phyloP scores from a whole-genome alignment of 2,113 vertebrate species.

The Strix aluco region DNA sequence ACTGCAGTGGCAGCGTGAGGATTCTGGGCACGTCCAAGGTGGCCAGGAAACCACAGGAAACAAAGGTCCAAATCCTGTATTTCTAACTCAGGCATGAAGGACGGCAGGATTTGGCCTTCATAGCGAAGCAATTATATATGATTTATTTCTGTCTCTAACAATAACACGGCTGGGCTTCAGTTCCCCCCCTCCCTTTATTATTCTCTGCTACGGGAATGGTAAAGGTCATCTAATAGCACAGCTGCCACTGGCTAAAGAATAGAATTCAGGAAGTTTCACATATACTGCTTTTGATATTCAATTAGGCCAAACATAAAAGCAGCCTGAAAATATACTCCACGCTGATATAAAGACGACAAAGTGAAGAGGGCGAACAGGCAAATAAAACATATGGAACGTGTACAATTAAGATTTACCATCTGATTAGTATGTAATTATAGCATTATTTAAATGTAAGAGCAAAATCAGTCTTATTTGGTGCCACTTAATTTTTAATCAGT shows the following conservation, averaged over 20 bases:
- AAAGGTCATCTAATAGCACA: constrained; percentile 57
- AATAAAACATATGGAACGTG: constrained; percentile 39
- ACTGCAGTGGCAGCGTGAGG: not conserved
- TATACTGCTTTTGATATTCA: constrained; percentile 45
- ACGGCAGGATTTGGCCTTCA: constrained; percentile 60
- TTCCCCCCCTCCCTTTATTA: constrained; percentile 31
- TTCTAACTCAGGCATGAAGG: constrained; percentile 62
- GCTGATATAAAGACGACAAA: constrained; percentile 53
- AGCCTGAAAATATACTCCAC: constrained; percentile 34
- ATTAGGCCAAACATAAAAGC: constrained; percentile 47
- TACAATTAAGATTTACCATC: constrained; percentile 45
- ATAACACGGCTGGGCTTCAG: constrained; percentile 58
- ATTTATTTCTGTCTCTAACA: constrained; percentile 65
- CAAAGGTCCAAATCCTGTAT: constrained; percentile 63
- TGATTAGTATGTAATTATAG: constrained; percentile 66
- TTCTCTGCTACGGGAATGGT: constrained; percentile 38
- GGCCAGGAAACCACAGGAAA: constrained; percentile 51
- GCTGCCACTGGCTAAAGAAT: constrained; percentile 35
- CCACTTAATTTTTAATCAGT: constrained; percentile 64
- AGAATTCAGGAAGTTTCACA: constrained; percentile 47
- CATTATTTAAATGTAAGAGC: constrained; percentile 57
- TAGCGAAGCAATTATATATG: constrained; percentile 49
- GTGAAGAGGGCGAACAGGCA: constrained; percentile 17
- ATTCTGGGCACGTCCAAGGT: constrained; percentile 39
- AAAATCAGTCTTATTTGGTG: constrained; percentile 37